These are phyloP conservation scores for Percopsis transmontana DNA, from an alignment of 2,113 vertebrate species.

Conservation along the genomic window DNA sequence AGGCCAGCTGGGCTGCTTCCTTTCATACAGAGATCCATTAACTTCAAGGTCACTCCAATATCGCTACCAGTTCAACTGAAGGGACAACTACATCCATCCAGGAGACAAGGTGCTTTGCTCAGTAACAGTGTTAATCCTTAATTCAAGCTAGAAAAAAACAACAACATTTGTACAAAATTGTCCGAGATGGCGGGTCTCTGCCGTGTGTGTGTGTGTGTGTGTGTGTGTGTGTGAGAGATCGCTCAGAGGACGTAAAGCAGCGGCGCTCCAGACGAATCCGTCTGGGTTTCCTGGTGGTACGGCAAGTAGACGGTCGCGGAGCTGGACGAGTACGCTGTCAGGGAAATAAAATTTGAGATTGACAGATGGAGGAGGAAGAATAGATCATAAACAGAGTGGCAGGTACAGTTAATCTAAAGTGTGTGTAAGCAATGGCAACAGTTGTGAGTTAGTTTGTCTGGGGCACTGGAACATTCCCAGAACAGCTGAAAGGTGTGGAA, in stretches of 20 bases:
- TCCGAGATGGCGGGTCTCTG: conserved; percentile 9
- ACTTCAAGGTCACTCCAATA: conserved; percentile 24
- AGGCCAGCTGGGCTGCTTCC: not conserved
- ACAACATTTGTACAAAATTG: conserved; percentile 6
- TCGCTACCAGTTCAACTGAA: conserved; percentile 22
- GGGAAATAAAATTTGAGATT: not conserved
- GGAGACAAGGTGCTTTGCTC: conserved; percentile 40
- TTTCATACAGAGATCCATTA: conserved; percentile 1
- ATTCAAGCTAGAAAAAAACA: not conserved
- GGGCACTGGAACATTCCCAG: conserved; percentile 17
- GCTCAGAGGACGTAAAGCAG: conserved; percentile 79
- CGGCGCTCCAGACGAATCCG: conserved; percentile 89
- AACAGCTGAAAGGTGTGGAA: conserved; percentile 33
- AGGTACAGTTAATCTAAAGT: too few species aligned
- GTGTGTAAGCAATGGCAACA: not conserved
- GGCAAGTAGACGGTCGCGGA: conserved; percentile 79
- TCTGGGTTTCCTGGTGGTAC: conserved; percentile 86
- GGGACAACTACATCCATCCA: conserved; percentile 18
- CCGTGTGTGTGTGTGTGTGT: not conserved
- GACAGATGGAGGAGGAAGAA: too few species aligned
- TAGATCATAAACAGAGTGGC: too few species aligned
- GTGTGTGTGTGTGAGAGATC: not conserved
- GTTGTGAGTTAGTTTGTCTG: not conserved
- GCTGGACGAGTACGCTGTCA: conserved; percentile 73
- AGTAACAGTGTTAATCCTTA: conserved; percentile 52